A percentile compares a stretch with the other conserved stretches of the same genome.
These are phyloP conservation scores for Agrochola litura DNA, from an alignment of 2,888 invertebrate species.

Conservation along the genomic window DNA sequence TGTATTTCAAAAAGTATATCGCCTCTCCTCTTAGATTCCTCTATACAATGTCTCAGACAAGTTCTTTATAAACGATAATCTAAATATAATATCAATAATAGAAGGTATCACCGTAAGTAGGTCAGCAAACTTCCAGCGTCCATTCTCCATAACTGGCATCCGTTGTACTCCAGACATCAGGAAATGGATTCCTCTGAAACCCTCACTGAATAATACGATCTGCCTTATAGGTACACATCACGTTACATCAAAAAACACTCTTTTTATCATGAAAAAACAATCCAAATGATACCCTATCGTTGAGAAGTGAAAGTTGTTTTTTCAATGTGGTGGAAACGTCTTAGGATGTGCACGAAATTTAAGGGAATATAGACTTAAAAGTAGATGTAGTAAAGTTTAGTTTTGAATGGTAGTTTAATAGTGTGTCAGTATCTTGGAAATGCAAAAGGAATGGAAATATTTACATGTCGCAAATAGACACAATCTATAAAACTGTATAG, in stretches of 20 bases:
- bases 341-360: neutral
- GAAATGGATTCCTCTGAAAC: slow-evolving; percentile 73
- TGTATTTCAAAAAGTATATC: neutral
- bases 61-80: neutral
- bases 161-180: slow-evolving; percentile 62
- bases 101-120: slow-evolving; percentile 12
- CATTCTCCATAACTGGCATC: slow-evolving; percentile 41
- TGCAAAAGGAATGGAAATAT: slow-evolving; percentile 64
- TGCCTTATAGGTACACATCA: slow-evolving; percentile 69
- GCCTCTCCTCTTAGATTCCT: neutral
- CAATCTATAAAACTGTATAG: slow-evolving; percentile 58
- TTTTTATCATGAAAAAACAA: slow-evolving; percentile 37
- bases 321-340: neutral
- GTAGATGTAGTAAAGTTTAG: neutral
- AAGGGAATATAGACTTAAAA: slow-evolving; percentile 34
- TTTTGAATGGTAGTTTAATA: slow-evolving; percentile 12
- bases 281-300: slow-evolving; percentile 44
- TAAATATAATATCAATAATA: slow-evolving; percentile 16
- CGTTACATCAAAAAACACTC: slow-evolving; percentile 60
- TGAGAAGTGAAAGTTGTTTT: slow-evolving; percentile 16
- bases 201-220: slow-evolving; percentile 69
- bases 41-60: neutral
- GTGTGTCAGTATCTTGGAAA: slow-evolving; percentile 58
- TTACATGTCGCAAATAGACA: slow-evolving; percentile 63
- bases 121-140: slow-evolving; percentile 25